Evolutionary conservation across 2,113 vertebrate species (phyloP).

Genomic region (Dicrurus megarhynchus): DNA sequence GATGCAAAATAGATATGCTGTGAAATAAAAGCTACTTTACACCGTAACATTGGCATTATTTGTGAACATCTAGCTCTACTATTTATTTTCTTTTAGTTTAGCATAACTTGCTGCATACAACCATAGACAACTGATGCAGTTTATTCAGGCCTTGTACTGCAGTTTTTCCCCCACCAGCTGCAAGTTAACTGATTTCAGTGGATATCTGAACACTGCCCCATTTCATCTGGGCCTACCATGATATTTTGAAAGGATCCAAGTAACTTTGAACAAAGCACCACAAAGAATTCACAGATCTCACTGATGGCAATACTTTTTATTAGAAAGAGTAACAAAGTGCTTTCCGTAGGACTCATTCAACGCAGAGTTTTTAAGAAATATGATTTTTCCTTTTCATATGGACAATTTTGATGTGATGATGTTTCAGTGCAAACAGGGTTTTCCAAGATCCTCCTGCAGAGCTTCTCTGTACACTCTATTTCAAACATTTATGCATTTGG

Average conservation of each 20-base stretch:
- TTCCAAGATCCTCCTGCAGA: not conserved
- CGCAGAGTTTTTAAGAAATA: slow-evolving; percentile 18
- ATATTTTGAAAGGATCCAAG: not conserved
- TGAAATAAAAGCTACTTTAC: not conserved
- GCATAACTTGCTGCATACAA: not conserved
- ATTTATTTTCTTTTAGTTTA: not conserved
- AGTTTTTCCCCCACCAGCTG: not conserved
- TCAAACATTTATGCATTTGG: not conserved
- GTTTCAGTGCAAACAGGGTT: slow-evolving; percentile 9
- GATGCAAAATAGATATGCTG: not conserved
- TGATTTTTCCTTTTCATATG: not conserved
- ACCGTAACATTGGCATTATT: not conserved
- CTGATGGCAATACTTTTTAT: slow-evolving; percentile 47
- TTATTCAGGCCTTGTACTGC: not conserved
- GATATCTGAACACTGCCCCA: not conserved
- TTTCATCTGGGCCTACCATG: not conserved
- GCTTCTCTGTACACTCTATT: not conserved
- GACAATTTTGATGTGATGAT: not conserved
- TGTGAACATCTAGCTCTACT: not conserved
- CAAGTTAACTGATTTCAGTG: not conserved
- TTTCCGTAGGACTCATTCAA: slow-evolving; percentile 2
- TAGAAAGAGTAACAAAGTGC: slow-evolving; percentile 66
- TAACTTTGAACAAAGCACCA: not conserved
- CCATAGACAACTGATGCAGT: not conserved
- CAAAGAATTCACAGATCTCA: not conserved